A percentile compares a stretch with the other conserved stretches of the same genome.
phyloP scores from a whole-genome alignment of 2,888 invertebrate genomes.

The Drosophila paracracens region DNA sequence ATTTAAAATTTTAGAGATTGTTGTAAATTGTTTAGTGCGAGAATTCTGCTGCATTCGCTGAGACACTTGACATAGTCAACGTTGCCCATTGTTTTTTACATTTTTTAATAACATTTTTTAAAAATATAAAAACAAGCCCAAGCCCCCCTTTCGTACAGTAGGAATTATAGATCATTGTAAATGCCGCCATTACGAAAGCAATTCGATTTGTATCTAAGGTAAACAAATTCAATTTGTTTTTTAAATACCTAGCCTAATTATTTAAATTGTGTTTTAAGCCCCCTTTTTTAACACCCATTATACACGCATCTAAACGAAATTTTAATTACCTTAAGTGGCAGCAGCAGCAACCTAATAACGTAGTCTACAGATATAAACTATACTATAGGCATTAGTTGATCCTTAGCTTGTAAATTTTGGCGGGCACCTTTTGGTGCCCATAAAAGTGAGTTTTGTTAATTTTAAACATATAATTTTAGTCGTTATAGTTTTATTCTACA shows the following conservation, averaged over 20 bases:
- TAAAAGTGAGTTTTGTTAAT: constrained; percentile 69
- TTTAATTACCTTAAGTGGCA: constrained; percentile 58
- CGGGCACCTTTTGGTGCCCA: constrained; percentile 13
- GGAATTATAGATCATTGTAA: constrained; percentile 47
- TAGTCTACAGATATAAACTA: constrained; percentile 43
- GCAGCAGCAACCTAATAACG: constrained; percentile 55
- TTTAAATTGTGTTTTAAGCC: constrained; percentile 56
- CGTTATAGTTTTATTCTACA: constrained; percentile 70
- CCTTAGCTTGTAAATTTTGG: constrained; percentile 61
- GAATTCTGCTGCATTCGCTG: constrained; percentile 52
- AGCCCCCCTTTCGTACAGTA: constrained; percentile 14
- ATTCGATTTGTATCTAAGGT: constrained; percentile 21
- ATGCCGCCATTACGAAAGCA: constrained; percentile 48
- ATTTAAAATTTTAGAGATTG: constrained; percentile 71
- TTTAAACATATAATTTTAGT: constrained; percentile 66
- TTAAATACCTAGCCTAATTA: constrained; percentile 65
- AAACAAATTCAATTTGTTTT: constrained; percentile 75
- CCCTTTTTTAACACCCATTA: background rate
- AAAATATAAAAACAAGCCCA: background rate
- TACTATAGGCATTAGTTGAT: constrained; percentile 58
- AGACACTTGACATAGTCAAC: constrained; percentile 67
- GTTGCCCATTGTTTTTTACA: constrained; percentile 38
- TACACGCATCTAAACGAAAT: constrained; percentile 37
- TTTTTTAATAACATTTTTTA: constrained; percentile 8
- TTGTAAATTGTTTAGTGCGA: constrained; percentile 57